phyloP scores from a whole-genome alignment of 2,797 vertebrate species.

The Ctenopoma multispine region DNA sequence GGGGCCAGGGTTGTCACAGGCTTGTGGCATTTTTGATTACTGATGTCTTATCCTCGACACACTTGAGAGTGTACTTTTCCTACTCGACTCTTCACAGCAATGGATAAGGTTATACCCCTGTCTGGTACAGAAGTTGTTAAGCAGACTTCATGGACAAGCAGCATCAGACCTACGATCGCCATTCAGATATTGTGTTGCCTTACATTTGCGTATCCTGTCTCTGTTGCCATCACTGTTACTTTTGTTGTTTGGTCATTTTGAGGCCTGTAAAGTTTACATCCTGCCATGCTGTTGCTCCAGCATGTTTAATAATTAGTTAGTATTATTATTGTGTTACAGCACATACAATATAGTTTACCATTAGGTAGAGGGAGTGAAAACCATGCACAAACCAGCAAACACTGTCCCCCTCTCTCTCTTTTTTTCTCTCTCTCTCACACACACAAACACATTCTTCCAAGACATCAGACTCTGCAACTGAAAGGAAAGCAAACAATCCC shows the following conservation, averaged over 20 bases:
- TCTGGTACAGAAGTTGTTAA: neutral
- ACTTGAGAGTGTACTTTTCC: neutral
- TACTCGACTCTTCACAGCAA: neutral
- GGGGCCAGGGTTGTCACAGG: neutral
- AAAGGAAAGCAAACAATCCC: constrained; percentile 37
- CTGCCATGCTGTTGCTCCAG: too few species aligned
- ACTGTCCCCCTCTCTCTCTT: neutral
- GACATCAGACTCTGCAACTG: constrained; percentile 58
- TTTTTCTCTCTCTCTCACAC: neutral
- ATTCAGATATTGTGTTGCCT: neutral
- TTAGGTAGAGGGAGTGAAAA: neutral
- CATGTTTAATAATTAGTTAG: neutral
- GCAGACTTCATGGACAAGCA: neutral
- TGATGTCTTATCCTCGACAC: neutral
- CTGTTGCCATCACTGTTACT: too few species aligned
- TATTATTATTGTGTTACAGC: neutral
- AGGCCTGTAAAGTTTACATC: too few species aligned
- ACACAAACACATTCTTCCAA: constrained; percentile 37
- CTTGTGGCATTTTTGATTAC: neutral
- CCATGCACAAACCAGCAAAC: constrained; percentile 17
- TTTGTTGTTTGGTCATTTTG: too few species aligned
- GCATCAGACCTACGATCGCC: neutral
- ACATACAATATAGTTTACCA: neutral
- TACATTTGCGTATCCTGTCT: neutral
- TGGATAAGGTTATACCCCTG: neutral